Conservation (phyloP, 1,140 invertebrate genomes). For the Copidosoma floridanum region DNA sequence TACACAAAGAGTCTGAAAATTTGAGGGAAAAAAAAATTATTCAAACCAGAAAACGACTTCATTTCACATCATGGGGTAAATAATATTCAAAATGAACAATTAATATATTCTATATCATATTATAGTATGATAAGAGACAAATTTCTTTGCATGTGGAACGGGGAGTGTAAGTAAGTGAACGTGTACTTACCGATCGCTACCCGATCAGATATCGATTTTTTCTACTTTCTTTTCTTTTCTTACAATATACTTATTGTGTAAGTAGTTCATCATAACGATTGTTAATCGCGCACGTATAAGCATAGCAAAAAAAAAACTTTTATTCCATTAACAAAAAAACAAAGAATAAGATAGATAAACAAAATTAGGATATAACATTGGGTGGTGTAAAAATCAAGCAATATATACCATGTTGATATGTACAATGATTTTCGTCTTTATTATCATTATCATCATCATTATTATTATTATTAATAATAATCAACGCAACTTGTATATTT, state of each 20-base stretch:
- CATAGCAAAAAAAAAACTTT: neutral
- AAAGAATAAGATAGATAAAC: no score
- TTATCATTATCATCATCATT: no score
- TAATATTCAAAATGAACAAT: no score
- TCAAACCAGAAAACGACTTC: neutral
- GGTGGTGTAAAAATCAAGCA: constrained; percentile 26
- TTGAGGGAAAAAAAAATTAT: neutral
- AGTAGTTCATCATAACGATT: neutral
- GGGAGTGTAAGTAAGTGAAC: constrained; percentile 23
- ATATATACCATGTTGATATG: constrained; percentile 28
- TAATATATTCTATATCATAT: no score
- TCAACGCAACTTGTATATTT: constrained; percentile 25
- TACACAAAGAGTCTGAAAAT: neutral
- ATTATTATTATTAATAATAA: no score
- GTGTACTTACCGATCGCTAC: constrained; percentile 27
- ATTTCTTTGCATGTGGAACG: neutral
- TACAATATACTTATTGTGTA: neutral
- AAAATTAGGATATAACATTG: no score
- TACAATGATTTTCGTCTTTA: constrained; percentile 28
- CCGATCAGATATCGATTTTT: constrained; percentile 23
- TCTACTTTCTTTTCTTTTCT: no score
- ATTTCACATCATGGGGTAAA: neutral
- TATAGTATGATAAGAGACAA: no score
- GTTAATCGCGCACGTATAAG: neutral
- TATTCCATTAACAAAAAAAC: neutral